Conservation (phyloP, 2,797 vertebrate species). For the Catharus ustulatus region DNA sequence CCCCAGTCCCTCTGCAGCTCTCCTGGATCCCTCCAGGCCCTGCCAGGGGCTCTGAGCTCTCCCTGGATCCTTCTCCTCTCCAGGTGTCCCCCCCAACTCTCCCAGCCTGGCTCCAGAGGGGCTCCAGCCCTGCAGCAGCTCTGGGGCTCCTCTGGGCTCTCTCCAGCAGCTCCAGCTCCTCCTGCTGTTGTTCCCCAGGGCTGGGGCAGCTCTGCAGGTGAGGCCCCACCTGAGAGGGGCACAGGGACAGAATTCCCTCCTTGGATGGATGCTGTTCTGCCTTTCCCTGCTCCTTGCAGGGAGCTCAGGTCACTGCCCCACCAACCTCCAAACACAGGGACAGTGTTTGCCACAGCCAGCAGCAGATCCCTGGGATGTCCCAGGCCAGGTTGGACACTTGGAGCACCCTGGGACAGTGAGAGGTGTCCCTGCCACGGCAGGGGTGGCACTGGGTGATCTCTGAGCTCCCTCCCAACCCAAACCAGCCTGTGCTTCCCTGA, state of each 20-base stretch:
- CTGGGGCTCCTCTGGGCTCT: too few species aligned
- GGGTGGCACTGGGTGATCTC: rapidly evolving
- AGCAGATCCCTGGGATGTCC: rapidly evolving
- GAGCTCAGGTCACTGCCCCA: background rate
- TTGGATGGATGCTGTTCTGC: too few species aligned
- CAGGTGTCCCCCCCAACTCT: too few species aligned
- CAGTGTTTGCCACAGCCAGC: rapidly evolving
- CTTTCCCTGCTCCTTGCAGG: background rate
- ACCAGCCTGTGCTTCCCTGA: background rate
- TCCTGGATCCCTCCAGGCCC: background rate
- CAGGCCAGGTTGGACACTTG: rapidly evolving
- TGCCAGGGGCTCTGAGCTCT: background rate
- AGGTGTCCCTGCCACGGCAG: background rate
- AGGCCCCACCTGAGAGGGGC: too few species aligned
- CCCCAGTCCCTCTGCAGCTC: background rate
- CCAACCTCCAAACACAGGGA: background rate
- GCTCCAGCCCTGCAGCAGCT: too few species aligned
- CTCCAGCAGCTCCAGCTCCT: too few species aligned
- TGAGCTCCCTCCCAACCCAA: background rate
- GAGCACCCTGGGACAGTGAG: rapidly evolving
- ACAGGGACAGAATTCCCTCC: background rate
- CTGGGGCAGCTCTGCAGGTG: too few species aligned
- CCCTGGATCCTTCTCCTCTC: too few species aligned
- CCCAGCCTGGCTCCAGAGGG: too few species aligned
- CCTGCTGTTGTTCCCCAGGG: too few species aligned